A percentile compares a stretch with the other conserved stretches of the same genome.
Evolutionary conservation across 2,113 vertebrate genomes (phyloP).

Genomic region (Willisornis vidua): DNA sequence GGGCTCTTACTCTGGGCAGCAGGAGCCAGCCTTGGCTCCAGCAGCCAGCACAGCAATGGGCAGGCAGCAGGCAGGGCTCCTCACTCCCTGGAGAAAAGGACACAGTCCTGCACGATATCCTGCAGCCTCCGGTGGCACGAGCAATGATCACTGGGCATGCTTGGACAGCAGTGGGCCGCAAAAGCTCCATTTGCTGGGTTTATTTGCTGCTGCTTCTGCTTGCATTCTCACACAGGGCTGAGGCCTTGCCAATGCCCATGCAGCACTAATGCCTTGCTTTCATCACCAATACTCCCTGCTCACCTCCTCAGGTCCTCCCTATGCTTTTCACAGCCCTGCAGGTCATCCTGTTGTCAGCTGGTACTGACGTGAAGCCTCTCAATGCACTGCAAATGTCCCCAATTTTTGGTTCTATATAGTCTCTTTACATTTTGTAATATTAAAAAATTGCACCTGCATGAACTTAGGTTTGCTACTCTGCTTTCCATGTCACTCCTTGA

Average conservation of each 20-base stretch:
- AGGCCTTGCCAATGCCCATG: background rate
- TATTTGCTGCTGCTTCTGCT: background rate
- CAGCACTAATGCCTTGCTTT: background rate
- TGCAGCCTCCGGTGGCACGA: background rate
- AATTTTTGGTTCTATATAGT: background rate
- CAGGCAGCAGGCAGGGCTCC: background rate
- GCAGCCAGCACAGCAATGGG: background rate
- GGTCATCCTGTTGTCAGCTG: background rate
- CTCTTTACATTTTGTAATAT: background rate
- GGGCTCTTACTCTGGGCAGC: background rate
- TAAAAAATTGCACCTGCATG: background rate
- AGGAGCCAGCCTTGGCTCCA: accelerated
- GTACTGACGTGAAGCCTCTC: background rate
- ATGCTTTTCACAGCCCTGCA: background rate
- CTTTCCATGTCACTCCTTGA: background rate
- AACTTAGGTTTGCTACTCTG: background rate
- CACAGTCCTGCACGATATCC: background rate
- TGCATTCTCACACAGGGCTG: background rate
- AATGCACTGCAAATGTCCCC: accelerated
- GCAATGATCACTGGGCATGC: accelerated
- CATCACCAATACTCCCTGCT: background rate
- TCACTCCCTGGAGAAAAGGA: accelerated
- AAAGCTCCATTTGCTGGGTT: background rate
- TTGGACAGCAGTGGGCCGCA: background rate
- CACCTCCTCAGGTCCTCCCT: background rate